phyloP scores from a whole-genome alignment of 2,888 invertebrate species.

The Apodemia hepburni region DNA sequence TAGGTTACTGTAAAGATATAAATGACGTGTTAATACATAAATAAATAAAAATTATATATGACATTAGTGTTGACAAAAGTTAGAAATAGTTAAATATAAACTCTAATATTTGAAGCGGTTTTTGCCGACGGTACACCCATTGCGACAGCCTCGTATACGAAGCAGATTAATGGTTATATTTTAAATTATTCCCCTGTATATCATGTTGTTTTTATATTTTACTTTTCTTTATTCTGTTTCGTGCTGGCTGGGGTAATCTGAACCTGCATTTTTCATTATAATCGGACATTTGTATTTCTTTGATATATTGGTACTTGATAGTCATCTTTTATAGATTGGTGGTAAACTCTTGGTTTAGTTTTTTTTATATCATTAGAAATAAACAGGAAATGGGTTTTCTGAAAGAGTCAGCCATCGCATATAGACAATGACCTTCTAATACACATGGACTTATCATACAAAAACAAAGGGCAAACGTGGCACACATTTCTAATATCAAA shows the following conservation, averaged over 20 bases:
- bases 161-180: conserved; percentile 76
- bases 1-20: too few relatives aligned
- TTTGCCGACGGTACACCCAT: conserved; percentile 46
- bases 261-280: conserved; percentile 54
- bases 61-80: too few relatives aligned
- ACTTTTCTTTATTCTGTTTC: conserved; percentile 39
- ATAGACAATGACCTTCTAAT: too few relatives aligned
- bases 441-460: too few relatives aligned
- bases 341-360: neutral
- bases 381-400: too few relatives aligned
- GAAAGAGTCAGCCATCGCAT: too few relatives aligned
- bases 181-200: conserved; percentile 67
- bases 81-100: too few relatives aligned
- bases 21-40: too few relatives aligned
- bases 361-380: too few relatives aligned
- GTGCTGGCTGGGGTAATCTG: conserved; percentile 45
- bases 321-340: conserved; percentile 22
- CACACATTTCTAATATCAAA: too few relatives aligned
- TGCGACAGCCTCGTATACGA: conserved; percentile 59
- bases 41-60: too few relatives aligned
- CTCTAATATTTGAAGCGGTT: conserved; percentile 6
- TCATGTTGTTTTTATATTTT: conserved; percentile 54
- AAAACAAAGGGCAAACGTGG: too few relatives aligned
- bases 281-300: conserved; percentile 36
- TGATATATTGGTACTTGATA: conserved; percentile 32